Base-by-base conservation (phyloP, 2,888 invertebrate species). In the Conomelus anceps region DNA sequence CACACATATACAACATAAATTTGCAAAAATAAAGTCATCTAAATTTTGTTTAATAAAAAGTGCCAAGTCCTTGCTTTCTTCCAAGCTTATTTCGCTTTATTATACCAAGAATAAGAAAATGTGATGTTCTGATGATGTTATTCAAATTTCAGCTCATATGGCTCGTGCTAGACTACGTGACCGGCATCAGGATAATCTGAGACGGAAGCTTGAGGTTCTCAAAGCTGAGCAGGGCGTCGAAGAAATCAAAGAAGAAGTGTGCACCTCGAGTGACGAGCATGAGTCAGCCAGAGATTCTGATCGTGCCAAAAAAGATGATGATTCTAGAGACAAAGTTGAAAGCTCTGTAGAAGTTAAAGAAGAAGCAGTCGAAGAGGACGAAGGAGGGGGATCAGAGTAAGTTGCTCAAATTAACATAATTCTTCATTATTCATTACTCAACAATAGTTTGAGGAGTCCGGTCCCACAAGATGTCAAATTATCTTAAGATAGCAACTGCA, bases 131-230 rank as follows among this genome's bases (percentile, higher is more conserved):
- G n/a, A n/a, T n/a, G n/a, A 22, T 85, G 3, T 88, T 88, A 23
- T 22, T 24, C 87, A 17, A 85, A 90, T 92, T 92, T 22, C 93
- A 95, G 99, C 98, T 7, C 98, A 98, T 93, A 98, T 98, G 96
- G 98, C 99, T 0, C 95, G 98, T 92, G 98, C 98, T 0, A 95
- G 99, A 34, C 95, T 99, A 17, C 94, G 98, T 89, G 99, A 99
- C 93, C 95, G 98, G 0, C 99, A 99, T 94, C 98, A 98, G 93
- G 96, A 96, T 91, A 98, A 98, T 93, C 94, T 99, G 91, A 95
- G 96, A 88, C 96, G 96, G 92, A 99, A 99, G 94, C 94, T 99
- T 92, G 96, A 97, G 93, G 95, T 98, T 91, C 94, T 99, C 22
- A 99, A 98, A 93, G 97, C 96, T 89, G 97, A 98, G 93, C 96